Evolutionary conservation across 1,140 invertebrate genomes (phyloP).

Genomic region (Anagrus nilaparvatae): DNA sequence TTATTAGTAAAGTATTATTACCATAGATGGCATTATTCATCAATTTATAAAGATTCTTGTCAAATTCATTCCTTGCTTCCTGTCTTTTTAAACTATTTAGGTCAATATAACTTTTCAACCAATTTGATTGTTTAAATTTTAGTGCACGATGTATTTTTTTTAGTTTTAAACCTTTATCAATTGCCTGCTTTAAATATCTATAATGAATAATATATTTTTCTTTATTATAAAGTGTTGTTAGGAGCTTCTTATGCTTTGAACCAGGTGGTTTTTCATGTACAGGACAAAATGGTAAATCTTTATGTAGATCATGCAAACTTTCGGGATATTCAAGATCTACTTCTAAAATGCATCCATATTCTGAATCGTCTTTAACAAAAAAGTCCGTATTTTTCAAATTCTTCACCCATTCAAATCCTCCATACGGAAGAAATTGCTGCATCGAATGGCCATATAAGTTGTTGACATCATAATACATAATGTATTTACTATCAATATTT

Average conservation of each 20-base stretch:
- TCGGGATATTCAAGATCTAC: slow-evolving; percentile 14
- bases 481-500: slow-evolving; percentile 35
- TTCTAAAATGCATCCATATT: no score
- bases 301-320: slow-evolving; percentile 14
- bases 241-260: slow-evolving; percentile 16
- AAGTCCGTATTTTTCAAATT: slow-evolving; percentile 7
- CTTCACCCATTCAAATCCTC: slow-evolving; percentile 37
- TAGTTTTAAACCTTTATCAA: slow-evolving; percentile 27
- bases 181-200: slow-evolving; percentile 25
- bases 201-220: slow-evolving; percentile 34
- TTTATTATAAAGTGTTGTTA: slow-evolving; percentile 20
- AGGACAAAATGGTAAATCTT: slow-evolving; percentile 26
- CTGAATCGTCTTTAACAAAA: no score
- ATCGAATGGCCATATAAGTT: slow-evolving; percentile 47
- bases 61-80: slow-evolving; percentile 23
- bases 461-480: slow-evolving; percentile 44
- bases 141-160: slow-evolving; percentile 29
- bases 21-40: slow-evolving; percentile 37
- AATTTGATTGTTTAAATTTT: slow-evolving; percentile 30
- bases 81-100: slow-evolving; percentile 29
- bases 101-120: slow-evolving; percentile 33
- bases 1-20: slow-evolving; percentile 16
- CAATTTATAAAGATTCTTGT: slow-evolving; percentile 27
- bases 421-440: slow-evolving; percentile 34
- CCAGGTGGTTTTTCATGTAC: slow-evolving; percentile 10